A percentile compares a stretch with the other conserved stretches of the same genome.
Conservation (phyloP, 1,140 invertebrate genomes). For the Homalodisca vitripennis region DNA sequence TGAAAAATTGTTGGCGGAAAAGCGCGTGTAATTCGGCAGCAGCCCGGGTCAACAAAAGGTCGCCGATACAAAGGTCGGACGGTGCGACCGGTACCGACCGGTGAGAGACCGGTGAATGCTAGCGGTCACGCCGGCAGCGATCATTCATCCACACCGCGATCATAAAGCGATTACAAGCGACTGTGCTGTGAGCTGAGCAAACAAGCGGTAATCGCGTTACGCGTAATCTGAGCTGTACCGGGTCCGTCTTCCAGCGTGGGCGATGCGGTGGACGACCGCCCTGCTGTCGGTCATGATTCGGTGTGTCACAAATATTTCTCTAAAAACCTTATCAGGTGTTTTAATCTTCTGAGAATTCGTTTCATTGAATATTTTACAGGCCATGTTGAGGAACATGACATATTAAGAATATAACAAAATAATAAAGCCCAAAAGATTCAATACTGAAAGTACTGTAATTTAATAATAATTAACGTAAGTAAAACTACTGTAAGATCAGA, state of each 20-base stretch:
- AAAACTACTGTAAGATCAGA: no score
- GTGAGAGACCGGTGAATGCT: background rate
- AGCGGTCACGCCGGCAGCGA: background rate
- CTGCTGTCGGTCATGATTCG: no score
- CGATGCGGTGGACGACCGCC: background rate
- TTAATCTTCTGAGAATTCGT: no score
- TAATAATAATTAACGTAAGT: no score
- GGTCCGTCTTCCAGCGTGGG: background rate
- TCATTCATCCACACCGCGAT: no score
- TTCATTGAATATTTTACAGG: no score
- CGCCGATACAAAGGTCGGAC: background rate
- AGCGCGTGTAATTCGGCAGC: constrained; percentile 15
- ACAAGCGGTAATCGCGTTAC: constrained; percentile 7
- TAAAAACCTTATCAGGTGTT: no score
- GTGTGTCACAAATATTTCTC: no score
- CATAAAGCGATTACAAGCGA: constrained; percentile 6
- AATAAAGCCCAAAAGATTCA: no score
- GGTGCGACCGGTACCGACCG: background rate
- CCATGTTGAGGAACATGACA: no score
- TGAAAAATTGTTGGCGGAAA: constrained; percentile 14
- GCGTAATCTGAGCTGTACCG: constrained; percentile 13
- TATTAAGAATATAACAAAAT: no score
- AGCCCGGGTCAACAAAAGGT: constrained; percentile 14
- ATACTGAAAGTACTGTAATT: no score
- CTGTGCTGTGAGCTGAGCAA: background rate